Evolutionary conservation across 2,113 vertebrate genomes (phyloP).

Genomic region (Fulica atra): DNA sequence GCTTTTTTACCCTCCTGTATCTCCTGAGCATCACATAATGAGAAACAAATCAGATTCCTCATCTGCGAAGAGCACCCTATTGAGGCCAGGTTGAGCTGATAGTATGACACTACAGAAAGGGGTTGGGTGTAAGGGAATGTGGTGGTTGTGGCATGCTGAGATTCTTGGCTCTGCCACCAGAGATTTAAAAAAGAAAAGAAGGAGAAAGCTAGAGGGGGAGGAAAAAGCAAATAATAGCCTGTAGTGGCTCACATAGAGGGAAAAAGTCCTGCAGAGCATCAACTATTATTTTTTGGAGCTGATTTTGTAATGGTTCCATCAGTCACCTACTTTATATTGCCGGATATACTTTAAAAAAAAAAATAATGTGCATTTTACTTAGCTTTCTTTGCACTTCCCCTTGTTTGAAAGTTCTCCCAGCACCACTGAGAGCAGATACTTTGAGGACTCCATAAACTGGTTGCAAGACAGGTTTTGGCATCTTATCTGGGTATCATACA

Average conservation of each 20-base stretch:
- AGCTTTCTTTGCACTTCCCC: background rate
- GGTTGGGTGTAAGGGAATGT: slow-evolving; percentile 30
- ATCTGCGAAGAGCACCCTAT: background rate
- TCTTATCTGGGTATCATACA: background rate
- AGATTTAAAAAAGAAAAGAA: background rate
- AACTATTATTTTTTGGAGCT: background rate
- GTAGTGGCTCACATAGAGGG: background rate
- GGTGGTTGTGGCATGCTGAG: slow-evolving; percentile 49
- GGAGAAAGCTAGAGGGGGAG: background rate
- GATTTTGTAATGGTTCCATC: background rate
- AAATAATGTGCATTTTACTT: background rate
- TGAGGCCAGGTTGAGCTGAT: slow-evolving; percentile 46
- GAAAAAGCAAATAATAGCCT: background rate
- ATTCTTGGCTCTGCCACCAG: slow-evolving; percentile 29
- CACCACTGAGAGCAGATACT: background rate
- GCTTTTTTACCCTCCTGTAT: background rate
- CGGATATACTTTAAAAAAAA: background rate
- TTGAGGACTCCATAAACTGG: background rate
- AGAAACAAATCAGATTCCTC: slow-evolving; percentile 45
- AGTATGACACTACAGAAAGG: slow-evolving; percentile 30
- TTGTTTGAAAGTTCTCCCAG: background rate
- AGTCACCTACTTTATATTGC: background rate
- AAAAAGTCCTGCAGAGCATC: background rate
- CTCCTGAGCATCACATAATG: background rate
- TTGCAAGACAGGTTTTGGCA: background rate